phyloP scores from a whole-genome alignment of 2,113 vertebrate species.

The Argyrosomus japonicus region DNA sequence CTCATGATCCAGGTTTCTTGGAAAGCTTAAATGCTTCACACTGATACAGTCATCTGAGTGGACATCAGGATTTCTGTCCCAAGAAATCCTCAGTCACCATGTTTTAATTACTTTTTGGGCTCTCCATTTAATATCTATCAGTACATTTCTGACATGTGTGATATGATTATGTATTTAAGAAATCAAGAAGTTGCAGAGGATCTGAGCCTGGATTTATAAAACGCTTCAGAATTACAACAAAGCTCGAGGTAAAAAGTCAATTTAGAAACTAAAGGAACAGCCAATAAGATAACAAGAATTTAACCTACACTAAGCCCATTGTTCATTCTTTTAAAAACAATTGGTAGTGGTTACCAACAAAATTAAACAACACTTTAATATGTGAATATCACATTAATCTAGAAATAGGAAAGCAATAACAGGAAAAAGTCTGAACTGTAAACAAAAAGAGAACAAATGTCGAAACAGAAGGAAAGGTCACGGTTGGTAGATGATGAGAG shows the following conservation, averaged over 20 bases:
- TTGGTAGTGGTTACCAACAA: background rate
- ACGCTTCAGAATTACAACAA: background rate
- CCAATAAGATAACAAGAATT: background rate
- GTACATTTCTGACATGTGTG: too few species aligned
- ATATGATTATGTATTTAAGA: background rate
- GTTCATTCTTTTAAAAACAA: background rate
- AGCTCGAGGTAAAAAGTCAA: background rate
- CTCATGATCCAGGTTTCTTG: background rate
- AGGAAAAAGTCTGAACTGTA: background rate
- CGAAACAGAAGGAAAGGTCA: background rate
- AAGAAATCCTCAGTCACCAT: background rate
- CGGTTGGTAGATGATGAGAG: background rate
- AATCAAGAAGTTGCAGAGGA: background rate
- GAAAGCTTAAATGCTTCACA: background rate
- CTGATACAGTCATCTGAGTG: background rate
- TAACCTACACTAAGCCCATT: background rate
- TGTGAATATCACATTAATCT: background rate
- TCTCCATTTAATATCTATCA: background rate
- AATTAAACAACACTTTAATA: background rate
- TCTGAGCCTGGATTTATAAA: background rate
- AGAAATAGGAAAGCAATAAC: background rate
- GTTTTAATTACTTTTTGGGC: background rate
- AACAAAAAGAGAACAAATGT: background rate
- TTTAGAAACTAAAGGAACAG: background rate
- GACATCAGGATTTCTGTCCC: background rate